These are phyloP conservation scores for Lypha dubia DNA, from an alignment of 2,888 invertebrate species.

Conservation along the genomic window DNA sequence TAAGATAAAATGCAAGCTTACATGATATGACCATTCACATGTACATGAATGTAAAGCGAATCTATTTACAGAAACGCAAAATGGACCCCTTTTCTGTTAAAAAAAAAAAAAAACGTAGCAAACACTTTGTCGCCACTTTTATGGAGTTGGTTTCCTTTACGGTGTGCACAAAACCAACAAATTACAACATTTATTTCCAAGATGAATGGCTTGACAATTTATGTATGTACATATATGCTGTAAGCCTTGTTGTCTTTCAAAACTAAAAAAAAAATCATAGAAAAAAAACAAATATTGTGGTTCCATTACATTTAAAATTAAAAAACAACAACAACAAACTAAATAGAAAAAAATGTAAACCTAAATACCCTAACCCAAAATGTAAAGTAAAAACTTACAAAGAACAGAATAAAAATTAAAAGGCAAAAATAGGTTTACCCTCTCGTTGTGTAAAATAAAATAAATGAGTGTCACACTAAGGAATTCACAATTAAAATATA, in stretches of 20 bases:
- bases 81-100: conserved; percentile 52
- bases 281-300: conserved; percentile 58
- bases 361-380: conserved; percentile 42
- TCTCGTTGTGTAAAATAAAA: conserved; percentile 78
- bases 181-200: conserved; percentile 83
- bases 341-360: conserved; percentile 33
- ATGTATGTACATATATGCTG: conserved; percentile 72
- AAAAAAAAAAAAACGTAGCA: no score
- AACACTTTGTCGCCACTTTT: conserved; percentile 75
- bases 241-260: conserved; percentile 74
- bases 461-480: conserved; percentile 79
- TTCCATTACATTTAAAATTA: conserved; percentile 70
- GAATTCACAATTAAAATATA: conserved; percentile 72
- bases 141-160: conserved; percentile 70
- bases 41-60: not conserved
- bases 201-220: conserved; percentile 83
- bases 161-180: conserved; percentile 78
- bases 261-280: not conserved
- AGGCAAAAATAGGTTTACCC: conserved; percentile 31
- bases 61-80: conserved; percentile 12
- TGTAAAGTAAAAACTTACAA: conserved; percentile 22
- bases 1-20: conserved; percentile 62
- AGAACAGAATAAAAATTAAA: conserved; percentile 33
- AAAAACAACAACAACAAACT: conserved; percentile 59
- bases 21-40: conserved; percentile 33